These are phyloP conservation scores for Drosophila monieri DNA, from an alignment of 2,888 invertebrate species.

Conservation along the genomic window DNA sequence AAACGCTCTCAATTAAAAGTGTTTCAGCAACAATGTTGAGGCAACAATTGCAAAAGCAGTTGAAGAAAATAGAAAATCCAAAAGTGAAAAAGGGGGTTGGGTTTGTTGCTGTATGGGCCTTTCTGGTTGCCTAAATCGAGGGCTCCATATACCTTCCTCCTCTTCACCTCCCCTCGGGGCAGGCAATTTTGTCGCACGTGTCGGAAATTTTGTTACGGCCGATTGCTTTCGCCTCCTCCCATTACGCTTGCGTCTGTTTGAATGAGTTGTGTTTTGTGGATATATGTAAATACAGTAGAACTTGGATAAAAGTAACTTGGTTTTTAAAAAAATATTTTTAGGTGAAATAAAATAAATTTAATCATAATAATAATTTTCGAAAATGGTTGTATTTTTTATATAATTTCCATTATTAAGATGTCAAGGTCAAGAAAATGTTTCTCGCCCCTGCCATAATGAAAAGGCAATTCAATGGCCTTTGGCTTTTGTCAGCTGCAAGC, in stretches of 20 bases:
- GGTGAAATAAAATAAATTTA: background rate
- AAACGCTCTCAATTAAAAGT: constrained; percentile 12
- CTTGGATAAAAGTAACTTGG: background rate
- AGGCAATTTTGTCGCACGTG: constrained; percentile 80
- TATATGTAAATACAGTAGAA: constrained; percentile 8
- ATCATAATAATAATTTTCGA: background rate
- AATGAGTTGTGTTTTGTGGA: constrained; percentile 47
- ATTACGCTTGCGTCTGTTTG: constrained; percentile 8
- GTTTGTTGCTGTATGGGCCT: constrained; percentile 34
- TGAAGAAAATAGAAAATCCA: constrained; percentile 18
- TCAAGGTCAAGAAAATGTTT: constrained; percentile 16
- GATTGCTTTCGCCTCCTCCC: constrained; percentile 63
- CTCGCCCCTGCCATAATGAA: constrained; percentile 50
- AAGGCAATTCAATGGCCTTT: constrained; percentile 68
- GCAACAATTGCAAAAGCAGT: constrained; percentile 38
- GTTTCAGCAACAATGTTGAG: constrained; percentile 50
- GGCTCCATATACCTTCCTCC: constrained; percentile 10
- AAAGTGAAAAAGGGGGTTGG: constrained; percentile 10
- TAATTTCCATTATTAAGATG: background rate
- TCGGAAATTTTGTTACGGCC: constrained; percentile 77
- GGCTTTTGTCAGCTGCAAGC: constrained; percentile 35
- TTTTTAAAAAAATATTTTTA: background rate
- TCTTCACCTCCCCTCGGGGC: constrained; percentile 46
- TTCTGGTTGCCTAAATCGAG: constrained; percentile 12
- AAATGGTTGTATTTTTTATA: background rate